Conservation (phyloP, 2,888 invertebrate species). For the Myathropa florea region DNA sequence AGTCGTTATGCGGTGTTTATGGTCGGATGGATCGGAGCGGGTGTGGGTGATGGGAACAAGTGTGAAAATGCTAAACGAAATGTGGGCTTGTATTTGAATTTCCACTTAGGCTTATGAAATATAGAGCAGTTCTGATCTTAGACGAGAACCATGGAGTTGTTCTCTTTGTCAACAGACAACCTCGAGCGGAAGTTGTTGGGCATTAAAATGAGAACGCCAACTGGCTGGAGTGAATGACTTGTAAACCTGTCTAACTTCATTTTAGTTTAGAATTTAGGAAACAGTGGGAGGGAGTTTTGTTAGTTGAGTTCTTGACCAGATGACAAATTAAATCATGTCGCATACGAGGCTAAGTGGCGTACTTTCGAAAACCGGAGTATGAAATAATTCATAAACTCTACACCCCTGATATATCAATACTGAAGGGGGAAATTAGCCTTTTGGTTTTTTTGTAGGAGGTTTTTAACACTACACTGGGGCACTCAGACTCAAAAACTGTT, state of each 20-base stretch:
- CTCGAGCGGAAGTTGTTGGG: background rate
- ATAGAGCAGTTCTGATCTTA: background rate
- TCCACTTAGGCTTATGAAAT: background rate
- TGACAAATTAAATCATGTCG: too few relatives aligned
- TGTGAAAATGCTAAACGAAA: slow-evolving; percentile 18
- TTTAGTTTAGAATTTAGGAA: background rate
- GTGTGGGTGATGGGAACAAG: slow-evolving; percentile 19
- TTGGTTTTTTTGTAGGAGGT: too few relatives aligned
- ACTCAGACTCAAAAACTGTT: too few relatives aligned
- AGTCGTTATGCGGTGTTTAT: slow-evolving; percentile 27
- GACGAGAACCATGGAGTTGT: background rate
- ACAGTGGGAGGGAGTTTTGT: too few relatives aligned
- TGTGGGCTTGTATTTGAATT: background rate
- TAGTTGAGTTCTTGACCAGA: too few relatives aligned
- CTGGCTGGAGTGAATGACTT: background rate
- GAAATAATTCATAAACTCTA: too few relatives aligned
- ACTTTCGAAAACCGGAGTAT: too few relatives aligned
- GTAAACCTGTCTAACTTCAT: background rate
- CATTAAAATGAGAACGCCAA: background rate
- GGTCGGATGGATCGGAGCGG: background rate
- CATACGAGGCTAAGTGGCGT: too few relatives aligned
- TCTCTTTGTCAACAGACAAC: background rate
- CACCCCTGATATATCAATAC: too few relatives aligned
- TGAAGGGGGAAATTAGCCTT: too few relatives aligned
- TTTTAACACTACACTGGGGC: too few relatives aligned